Conservation (phyloP, 1,140 invertebrate genomes). For the Drosophila sturtevanti region DNA sequence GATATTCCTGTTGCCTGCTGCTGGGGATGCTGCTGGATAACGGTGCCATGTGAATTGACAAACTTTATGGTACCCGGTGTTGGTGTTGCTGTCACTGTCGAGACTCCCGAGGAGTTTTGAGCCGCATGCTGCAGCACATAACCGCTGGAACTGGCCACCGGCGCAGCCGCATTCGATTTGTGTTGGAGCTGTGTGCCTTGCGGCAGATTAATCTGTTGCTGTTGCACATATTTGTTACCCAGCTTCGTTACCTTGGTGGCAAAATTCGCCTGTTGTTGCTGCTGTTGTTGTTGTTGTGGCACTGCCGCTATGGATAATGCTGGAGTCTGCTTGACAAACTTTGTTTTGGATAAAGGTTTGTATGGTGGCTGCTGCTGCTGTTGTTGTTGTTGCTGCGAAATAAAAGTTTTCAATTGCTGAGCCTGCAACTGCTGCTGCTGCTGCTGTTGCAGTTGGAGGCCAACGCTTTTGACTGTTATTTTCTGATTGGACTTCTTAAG, state of each 20-base stretch:
- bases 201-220: conserved; percentile 68
- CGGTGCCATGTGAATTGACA: conserved; percentile 78
- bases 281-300: conserved; percentile 59
- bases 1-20: conserved; percentile 39
- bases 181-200: conserved; percentile 77
- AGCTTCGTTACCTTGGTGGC: conserved; percentile 63
- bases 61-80: conserved; percentile 74
- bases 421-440: conserved; percentile 48
- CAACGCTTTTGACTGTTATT: conserved; percentile 65
- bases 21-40: conserved; percentile 75
- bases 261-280: conserved; percentile 48
- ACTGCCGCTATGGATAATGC: conserved; percentile 66
- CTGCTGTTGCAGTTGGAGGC: conserved; percentile 53
- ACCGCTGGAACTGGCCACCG: conserved; percentile 29
- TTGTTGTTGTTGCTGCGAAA: conserved; percentile 46
- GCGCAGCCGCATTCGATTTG: conserved; percentile 55
- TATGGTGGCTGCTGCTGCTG: conserved; percentile 47
- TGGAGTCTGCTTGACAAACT: conserved; percentile 70
- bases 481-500: conserved; percentile 67
- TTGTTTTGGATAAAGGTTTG: conserved; percentile 52
- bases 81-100: conserved; percentile 3
- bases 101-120: conserved; percentile 1
- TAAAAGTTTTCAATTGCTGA: conserved; percentile 68
- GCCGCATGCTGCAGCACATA: conserved; percentile 53
- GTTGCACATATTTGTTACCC: conserved; percentile 61